Evolutionary conservation across 1,140 invertebrate species (phyloP).

Genomic region (Philopotamus ludificatus): DNA sequence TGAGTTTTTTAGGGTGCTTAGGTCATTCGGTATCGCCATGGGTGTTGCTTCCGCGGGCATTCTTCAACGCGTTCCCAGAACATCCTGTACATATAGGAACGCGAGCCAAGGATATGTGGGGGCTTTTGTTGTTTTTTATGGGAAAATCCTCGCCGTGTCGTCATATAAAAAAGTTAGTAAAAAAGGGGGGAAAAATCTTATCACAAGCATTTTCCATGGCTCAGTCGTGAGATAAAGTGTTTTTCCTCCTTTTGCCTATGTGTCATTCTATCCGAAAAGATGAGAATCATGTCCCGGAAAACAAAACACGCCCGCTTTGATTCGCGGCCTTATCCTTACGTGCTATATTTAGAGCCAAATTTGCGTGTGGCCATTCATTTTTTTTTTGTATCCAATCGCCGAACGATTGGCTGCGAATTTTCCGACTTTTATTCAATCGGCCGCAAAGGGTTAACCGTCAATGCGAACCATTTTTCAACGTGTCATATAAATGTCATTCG

Average conservation of each 20-base stretch:
- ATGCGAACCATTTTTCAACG: constrained; percentile 17
- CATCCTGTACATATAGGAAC: no score
- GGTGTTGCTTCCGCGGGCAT: no score
- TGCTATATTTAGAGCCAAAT: neutral
- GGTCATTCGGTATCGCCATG: no score
- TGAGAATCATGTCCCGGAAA: constrained; percentile 11
- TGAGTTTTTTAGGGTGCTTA: no score
- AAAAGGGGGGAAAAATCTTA: constrained; percentile 16
- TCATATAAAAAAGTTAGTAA: constrained; percentile 7
- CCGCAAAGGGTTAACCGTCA: neutral
- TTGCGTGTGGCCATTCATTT: neutral
- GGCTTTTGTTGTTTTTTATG: neutral
- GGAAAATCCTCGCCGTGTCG: neutral
- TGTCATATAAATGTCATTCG: constrained; percentile 18
- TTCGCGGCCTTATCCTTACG: no score
- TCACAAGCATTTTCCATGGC: constrained; percentile 5
- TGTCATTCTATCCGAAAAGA: constrained; percentile 9
- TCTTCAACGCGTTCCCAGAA: no score
- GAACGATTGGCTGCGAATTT: no score
- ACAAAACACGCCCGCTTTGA: constrained; percentile 1
- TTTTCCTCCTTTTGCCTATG: constrained; percentile 6
- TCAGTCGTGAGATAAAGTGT: constrained; percentile 14
- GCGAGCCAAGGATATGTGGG: no score
- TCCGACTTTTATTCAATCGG: no score
- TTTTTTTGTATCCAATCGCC: no score